Conservation (phyloP, 2,113 vertebrate species). For the Xiphophorus couchianus region DNA sequence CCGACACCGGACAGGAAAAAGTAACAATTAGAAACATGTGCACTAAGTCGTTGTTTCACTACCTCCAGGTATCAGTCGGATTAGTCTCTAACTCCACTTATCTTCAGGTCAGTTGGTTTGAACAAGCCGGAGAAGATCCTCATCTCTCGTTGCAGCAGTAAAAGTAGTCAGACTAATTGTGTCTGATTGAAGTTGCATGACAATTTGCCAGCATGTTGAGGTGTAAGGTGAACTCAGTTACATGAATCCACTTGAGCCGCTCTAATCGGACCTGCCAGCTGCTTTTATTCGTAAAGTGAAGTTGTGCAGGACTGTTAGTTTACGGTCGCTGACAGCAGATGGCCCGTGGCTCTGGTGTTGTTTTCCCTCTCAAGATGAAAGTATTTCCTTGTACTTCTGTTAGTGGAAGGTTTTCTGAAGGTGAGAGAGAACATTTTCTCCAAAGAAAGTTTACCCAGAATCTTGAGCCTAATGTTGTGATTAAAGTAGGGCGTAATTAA, state of each 20-base stretch:
- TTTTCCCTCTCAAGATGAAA: constrained; percentile 14
- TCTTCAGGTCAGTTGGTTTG: too few relatives aligned
- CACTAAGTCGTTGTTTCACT: too few relatives aligned
- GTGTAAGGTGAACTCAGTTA: not conserved
- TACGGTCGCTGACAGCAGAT: constrained; percentile 20
- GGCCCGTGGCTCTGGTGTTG: constrained; percentile 1
- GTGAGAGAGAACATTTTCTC: not conserved
- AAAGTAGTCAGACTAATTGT: not conserved
- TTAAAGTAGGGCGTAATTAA: not conserved
- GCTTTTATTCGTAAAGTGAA: constrained; percentile 4
- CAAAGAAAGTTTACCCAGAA: not conserved
- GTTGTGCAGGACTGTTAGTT: constrained; percentile 12
- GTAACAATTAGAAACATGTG: too few relatives aligned
- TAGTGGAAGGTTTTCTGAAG: not conserved
- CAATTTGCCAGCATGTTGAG: not conserved
- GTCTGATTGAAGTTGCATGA: not conserved
- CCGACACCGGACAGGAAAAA: too few relatives aligned
- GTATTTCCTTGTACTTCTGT: constrained; percentile 1
- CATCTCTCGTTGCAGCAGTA: too few relatives aligned
- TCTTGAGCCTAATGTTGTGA: not conserved
- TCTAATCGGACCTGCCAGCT: not conserved
- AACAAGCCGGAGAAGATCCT: too few relatives aligned
- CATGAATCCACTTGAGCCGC: not conserved
- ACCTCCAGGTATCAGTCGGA: too few relatives aligned
- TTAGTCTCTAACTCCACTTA: too few relatives aligned